Conservation (phyloP, 2,113 vertebrate genomes). For the Ancistrus triradiatus region DNA sequence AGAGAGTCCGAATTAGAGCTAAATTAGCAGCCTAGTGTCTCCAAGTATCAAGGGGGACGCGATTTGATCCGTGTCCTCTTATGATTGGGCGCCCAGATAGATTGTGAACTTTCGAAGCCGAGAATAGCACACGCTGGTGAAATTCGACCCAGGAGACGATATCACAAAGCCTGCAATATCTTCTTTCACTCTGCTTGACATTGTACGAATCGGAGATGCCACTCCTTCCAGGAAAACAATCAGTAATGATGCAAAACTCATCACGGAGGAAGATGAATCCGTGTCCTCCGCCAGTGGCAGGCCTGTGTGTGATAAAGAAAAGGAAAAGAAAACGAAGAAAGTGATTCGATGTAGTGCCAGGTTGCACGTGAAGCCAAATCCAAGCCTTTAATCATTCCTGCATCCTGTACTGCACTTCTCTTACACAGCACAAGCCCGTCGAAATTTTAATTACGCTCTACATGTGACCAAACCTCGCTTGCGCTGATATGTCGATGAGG, state of each 20-base stretch:
- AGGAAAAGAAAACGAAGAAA: background rate
- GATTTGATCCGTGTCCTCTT: background rate
- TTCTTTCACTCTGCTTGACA: constrained; percentile 19
- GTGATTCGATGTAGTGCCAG: constrained; percentile 10
- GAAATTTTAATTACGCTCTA: constrained; percentile 6
- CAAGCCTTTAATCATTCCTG: constrained; percentile 4
- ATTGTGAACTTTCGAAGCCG: too few relatives aligned
- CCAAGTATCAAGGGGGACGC: constrained; percentile 5
- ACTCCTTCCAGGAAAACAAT: background rate
- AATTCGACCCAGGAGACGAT: background rate
- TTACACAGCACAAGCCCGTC: background rate
- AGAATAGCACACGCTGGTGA: too few relatives aligned
- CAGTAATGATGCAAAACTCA: constrained; percentile 12
- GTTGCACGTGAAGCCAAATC: background rate
- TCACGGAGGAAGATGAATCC: constrained; percentile 26
- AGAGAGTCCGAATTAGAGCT: constrained; percentile 17
- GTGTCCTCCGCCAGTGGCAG: background rate
- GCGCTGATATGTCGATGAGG: background rate
- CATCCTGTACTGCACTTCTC: background rate
- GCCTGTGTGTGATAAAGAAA: constrained; percentile 2
- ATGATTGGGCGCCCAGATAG: constrained; percentile 12
- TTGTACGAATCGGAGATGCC: background rate
- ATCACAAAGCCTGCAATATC: constrained; percentile 18
- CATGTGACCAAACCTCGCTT: background rate
- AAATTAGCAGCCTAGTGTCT: background rate